Base-by-base conservation (phyloP, 2,113 vertebrate species). In the Pycnonotus jocosus region DNA sequence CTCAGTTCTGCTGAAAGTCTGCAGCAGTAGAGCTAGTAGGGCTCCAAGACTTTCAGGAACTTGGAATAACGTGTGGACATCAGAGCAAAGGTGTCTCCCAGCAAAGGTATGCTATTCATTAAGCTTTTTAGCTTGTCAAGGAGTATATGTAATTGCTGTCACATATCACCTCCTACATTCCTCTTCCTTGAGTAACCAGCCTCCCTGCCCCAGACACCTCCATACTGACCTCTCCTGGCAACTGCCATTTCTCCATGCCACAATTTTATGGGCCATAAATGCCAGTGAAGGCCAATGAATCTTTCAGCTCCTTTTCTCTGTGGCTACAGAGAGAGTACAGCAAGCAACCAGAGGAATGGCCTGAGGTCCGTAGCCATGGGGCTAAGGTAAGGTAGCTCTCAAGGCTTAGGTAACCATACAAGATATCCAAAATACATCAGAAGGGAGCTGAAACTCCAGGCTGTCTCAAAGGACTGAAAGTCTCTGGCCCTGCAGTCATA, bases 331-430 rank as follows among this genome's bases (percentile, higher is more conserved):
- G 31, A 62, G n/a, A 19, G 71, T 69, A 54, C 28, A 48, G 9
- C 44, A 82, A 58, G 24, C 17, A 69, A 9, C 21, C 18, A 62
- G 33, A 66, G 38, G 35, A 62, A 25, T 15, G 30, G 30, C 48
- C 38, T 44, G 30, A 64, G 27, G 24, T 47, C 38, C 0, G 0
- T 38, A 58, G 42, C 33, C 19, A 4, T 3, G 13, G 23, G 12
- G 12, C 61, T 87, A 21, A 57, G 19, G 23, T 81, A 37, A 85
- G 27, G 56, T 27, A 57, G 28, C 33, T 73, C n/a, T 70, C 7
- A 15, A 65, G 50, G 33, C 64, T 84, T 44, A 30, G 38, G 24
- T 5, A 60, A 27, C 5, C 0, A 2, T 20, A 21, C 14, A 53
- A 86, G 62, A 44, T 2, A 2, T n/a, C 62, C 40, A 69, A 88